Evolutionary conservation across 1,140 invertebrate species (phyloP).

Genomic region (Atta texana): DNA sequence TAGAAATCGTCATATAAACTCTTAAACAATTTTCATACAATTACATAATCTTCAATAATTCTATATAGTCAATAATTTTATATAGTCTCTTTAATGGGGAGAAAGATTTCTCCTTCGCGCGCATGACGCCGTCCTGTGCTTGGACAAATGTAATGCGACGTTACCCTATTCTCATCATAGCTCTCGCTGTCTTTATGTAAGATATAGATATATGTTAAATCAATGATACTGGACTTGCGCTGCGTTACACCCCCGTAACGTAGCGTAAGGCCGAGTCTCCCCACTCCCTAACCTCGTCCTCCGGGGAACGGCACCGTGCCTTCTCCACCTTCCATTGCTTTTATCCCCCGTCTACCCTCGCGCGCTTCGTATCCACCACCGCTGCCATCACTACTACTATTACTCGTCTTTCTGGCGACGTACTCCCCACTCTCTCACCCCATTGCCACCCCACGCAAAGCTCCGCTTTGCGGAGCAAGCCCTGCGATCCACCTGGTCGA

Average conservation of each 20-base stretch:
- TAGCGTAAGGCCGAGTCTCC: conserved; percentile 57
- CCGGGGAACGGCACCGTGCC: conserved; percentile 52
- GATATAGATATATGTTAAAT: conserved; percentile 82
- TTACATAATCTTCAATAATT: not conserved
- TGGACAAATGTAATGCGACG: conserved; percentile 47
- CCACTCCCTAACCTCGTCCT: conserved; percentile 43
- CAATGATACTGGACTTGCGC: conserved; percentile 85
- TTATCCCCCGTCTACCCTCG: conserved; percentile 13
- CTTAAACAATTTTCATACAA: too few species aligned
- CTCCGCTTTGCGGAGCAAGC: not conserved
- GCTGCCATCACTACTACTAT: not conserved
- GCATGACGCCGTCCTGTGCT: conserved; percentile 9
- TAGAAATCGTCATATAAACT: not conserved
- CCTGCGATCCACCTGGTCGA: not conserved
- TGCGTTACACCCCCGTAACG: conserved; percentile 70
- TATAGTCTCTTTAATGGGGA: not conserved
- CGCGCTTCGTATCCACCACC: not conserved
- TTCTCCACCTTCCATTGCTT: conserved; percentile 40
- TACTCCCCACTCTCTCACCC: not conserved
- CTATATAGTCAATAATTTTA: not conserved
- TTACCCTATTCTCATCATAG: conserved; percentile 28
- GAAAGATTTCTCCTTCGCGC: not conserved
- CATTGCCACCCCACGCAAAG: not conserved
- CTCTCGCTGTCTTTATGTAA: conserved; percentile 67
- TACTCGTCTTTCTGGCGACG: not conserved